phyloP scores from a whole-genome alignment of 2,888 invertebrate species.

The Hofmannophila pseudospretella region DNA sequence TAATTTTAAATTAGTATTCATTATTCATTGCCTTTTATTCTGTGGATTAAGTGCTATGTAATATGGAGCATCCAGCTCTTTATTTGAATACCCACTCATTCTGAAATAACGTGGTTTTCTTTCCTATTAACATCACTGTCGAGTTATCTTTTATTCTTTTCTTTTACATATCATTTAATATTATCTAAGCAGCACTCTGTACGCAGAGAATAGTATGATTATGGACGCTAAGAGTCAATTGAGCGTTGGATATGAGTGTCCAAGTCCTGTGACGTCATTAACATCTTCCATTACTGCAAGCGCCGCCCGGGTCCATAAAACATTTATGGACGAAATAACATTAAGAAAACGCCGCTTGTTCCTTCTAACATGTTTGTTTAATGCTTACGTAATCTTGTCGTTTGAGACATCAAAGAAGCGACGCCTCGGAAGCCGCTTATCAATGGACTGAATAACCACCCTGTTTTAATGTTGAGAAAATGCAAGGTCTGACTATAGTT shows the following conservation, averaged over 20 bases:
- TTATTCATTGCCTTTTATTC: too few relatives aligned
- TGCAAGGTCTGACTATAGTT: background rate
- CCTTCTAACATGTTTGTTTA: constrained; percentile 63
- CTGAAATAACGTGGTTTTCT: too few relatives aligned
- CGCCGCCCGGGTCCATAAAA: constrained; percentile 41
- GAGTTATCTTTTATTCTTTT: too few relatives aligned
- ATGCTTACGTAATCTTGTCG: constrained; percentile 53
- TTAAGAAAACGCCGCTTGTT: constrained; percentile 60
- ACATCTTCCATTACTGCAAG: constrained; percentile 56
- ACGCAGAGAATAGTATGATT: too few relatives aligned
- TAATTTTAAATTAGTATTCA: too few relatives aligned
- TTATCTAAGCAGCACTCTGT: too few relatives aligned
- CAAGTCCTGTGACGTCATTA: constrained; percentile 41
- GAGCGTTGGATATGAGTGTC: constrained; percentile 12
- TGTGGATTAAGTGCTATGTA: too few relatives aligned
- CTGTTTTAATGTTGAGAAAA: too few relatives aligned
- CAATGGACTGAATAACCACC: constrained; percentile 14
- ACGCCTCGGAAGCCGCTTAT: constrained; percentile 50
- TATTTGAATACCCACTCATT: too few relatives aligned
- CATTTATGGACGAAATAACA: constrained; percentile 66
- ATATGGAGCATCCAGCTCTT: too few relatives aligned
- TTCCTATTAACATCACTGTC: too few relatives aligned
- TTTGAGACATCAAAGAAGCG: constrained; percentile 60
- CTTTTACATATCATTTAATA: too few relatives aligned
- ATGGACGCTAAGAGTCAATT: constrained; percentile 3